Conservation (phyloP, 1,140 invertebrate species). For the Nasonia giraulti region DNA sequence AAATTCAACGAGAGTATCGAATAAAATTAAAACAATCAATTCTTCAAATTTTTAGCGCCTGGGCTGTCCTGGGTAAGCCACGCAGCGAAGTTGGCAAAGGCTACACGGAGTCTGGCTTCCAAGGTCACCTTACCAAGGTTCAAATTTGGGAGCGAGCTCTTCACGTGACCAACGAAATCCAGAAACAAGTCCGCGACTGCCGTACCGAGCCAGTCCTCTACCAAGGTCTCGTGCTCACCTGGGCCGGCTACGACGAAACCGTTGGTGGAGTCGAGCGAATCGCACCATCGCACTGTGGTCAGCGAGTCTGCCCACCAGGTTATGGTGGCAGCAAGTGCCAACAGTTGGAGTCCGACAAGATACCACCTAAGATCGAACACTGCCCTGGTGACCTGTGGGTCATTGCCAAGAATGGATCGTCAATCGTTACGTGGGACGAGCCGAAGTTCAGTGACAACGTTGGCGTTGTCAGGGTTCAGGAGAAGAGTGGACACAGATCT, state of each 20-base stretch:
- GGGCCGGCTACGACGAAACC: conserved; percentile 94
- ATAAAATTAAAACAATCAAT: conserved; percentile 44
- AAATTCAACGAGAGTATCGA: neutral
- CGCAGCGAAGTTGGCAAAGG: conserved; percentile 83
- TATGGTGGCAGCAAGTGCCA: conserved; percentile 90
- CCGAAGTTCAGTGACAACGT: conserved; percentile 94
- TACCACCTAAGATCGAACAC: conserved; percentile 88
- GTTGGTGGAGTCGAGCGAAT: conserved; percentile 92
- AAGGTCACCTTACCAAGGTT: conserved; percentile 94
- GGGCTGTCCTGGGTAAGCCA: conserved; percentile 94
- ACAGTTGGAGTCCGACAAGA: conserved; percentile 88
- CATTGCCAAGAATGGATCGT: conserved; percentile 92
- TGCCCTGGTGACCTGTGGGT: conserved; percentile 96
- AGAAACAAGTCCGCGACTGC: conserved; percentile 93
- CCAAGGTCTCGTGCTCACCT: conserved; percentile 88
- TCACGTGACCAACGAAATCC: conserved; percentile 93
- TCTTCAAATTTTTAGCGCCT: conserved; percentile 80
- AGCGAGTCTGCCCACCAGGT: conserved; percentile 89
- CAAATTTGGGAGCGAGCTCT: conserved; percentile 95
- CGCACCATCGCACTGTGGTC: conserved; percentile 93
- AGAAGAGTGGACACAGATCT: conserved; percentile 90
- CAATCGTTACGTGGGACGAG: conserved; percentile 95
- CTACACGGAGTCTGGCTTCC: conserved; percentile 91
- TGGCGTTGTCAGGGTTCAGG: conserved; percentile 84
- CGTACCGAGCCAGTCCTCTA: conserved; percentile 93